A percentile compares a stretch with the other conserved stretches of the same genome.
These are phyloP conservation scores for Cataglyphis hispanica DNA, from an alignment of 1,140 invertebrate genomes.

Conservation along the genomic window DNA sequence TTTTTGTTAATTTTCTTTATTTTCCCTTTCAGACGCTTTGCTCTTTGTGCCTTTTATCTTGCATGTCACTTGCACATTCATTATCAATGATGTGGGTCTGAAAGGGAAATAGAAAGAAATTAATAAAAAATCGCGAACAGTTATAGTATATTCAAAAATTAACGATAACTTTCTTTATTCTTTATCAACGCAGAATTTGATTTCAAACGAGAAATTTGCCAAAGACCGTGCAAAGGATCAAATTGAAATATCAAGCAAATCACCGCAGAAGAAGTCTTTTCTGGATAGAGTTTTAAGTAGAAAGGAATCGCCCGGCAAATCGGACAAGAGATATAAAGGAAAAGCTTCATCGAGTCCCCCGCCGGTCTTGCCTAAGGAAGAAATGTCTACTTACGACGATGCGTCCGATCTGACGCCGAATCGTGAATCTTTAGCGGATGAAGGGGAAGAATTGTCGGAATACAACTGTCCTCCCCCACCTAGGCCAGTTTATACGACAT, in stretches of 20 bases:
- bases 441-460: conserved; percentile 49
- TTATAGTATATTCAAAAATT: background rate
- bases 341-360: conserved; percentile 1
- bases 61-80: too few species aligned
- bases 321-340: conserved; percentile 56
- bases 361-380: background rate
- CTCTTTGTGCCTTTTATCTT: too few species aligned
- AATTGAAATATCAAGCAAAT: conserved; percentile 51
- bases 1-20: too few species aligned
- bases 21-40: too few species aligned
- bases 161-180: background rate
- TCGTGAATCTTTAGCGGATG: background rate
- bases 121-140: background rate
- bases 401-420: conserved; percentile 39
- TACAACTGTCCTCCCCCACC: conserved; percentile 76
- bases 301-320: conserved; percentile 71
- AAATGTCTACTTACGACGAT: conserved; percentile 73
- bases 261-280: conserved; percentile 75
- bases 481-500: conserved; percentile 70
- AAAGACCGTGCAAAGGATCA: conserved; percentile 37
- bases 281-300: conserved; percentile 69
- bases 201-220: background rate
- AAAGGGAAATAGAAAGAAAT: too few species aligned
- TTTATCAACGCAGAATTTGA: conserved; percentile 18
- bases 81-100: too few species aligned